Percentiles rank a stretch among this genome's conserved stretches.
These are phyloP conservation scores for Hetaerina titia DNA, from an alignment of 2,888 invertebrate genomes.

Conservation along the genomic window DNA sequence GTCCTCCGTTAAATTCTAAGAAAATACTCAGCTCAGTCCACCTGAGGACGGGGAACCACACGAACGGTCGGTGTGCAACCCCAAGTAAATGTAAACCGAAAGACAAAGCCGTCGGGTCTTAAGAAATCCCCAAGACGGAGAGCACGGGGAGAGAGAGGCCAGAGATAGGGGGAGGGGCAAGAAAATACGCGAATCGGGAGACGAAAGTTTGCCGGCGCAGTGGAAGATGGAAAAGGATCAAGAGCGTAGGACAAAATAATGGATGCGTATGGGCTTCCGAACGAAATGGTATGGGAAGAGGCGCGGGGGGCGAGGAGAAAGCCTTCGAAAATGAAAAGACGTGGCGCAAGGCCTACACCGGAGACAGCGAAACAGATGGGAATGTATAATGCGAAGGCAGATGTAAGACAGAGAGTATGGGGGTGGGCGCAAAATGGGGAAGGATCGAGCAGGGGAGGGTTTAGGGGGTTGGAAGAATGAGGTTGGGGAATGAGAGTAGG, in stretches of 20 bases:
- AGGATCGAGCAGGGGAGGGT: neutral
- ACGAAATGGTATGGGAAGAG: neutral
- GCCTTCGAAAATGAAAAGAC: slow-evolving; percentile 35
- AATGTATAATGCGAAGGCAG: slow-evolving; percentile 14
- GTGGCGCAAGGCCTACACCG: neutral
- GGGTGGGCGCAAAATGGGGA: neutral
- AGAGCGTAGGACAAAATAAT: neutral
- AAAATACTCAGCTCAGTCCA: neutral
- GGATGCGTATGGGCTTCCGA: slow-evolving; percentile 22
- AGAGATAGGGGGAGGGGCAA: neutral
- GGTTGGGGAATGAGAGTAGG: neutral
- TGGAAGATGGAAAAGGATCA: slow-evolving; percentile 16
- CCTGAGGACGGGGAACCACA: neutral
- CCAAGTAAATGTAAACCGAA: neutral
- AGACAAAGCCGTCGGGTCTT: neutral
- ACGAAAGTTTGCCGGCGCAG: neutral
- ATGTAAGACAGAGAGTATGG: neutral
- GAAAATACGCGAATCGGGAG: neutral
- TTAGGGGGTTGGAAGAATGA: neutral
- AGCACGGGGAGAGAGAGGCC: neutral
- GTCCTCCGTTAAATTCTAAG: neutral
- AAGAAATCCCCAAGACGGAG: neutral
- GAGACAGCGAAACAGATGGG: slow-evolving; percentile 27
- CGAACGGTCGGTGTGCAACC: neutral
- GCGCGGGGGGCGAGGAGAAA: neutral